Conservation (phyloP, 2,888 invertebrate species). For the Anthrax anthrax region DNA sequence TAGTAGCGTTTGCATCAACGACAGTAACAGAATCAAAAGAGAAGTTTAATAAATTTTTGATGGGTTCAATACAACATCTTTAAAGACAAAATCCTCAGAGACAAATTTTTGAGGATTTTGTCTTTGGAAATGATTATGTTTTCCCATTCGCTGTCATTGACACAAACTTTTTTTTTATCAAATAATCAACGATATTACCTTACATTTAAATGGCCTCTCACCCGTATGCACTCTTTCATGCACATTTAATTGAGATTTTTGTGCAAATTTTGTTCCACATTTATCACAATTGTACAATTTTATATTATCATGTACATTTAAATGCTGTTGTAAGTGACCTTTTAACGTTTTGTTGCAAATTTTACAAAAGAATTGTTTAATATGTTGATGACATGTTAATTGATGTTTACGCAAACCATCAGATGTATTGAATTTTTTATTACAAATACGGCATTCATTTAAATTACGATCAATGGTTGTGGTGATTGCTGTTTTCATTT, state of each 20-base stretch:
- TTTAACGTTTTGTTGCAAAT: constrained; percentile 69
- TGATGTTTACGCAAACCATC: constrained; percentile 47
- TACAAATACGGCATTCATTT: neutral
- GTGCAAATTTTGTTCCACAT: constrained; percentile 67
- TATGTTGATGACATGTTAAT: constrained; percentile 57
- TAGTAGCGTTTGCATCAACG: too few species aligned
- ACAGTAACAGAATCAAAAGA: too few species aligned
- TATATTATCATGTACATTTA: constrained; percentile 59
- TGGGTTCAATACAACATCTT: too few species aligned
- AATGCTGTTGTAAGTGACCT: constrained; percentile 65
- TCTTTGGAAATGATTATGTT: too few species aligned
- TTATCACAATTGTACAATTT: constrained; percentile 64
- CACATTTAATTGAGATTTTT: constrained; percentile 70
- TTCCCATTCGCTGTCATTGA: too few species aligned
- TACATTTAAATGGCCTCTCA: constrained; percentile 67
- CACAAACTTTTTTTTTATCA: too few species aligned
- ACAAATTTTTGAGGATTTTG: too few species aligned
- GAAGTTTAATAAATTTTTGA: too few species aligned
- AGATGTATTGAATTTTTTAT: neutral
- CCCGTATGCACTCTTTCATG: constrained; percentile 76
- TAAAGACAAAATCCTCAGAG: too few species aligned
- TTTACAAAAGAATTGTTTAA: constrained; percentile 61
- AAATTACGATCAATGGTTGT: neutral
- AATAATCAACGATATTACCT: too few species aligned
- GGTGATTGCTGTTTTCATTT: too few species aligned